A percentile compares a stretch with the other conserved stretches of the same genome.
These are phyloP conservation scores for Mesocricetus auratus DNA, from an alignment of 2,113 vertebrate genomes.

Conservation along the genomic window DNA sequence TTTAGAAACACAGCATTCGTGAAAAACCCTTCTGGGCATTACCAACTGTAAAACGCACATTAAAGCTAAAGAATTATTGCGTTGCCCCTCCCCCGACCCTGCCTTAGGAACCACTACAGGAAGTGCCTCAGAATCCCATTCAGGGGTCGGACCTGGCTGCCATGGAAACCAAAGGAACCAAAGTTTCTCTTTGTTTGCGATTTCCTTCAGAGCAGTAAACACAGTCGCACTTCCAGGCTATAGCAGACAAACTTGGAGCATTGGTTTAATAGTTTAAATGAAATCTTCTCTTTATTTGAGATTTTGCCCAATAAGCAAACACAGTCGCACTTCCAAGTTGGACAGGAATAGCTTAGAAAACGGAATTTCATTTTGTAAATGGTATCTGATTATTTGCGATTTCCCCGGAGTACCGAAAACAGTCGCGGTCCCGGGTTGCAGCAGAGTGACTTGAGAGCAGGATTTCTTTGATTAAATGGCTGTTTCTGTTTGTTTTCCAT, in stretches of 20 bases:
- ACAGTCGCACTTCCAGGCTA: background rate
- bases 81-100: background rate
- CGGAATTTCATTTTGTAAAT: background rate
- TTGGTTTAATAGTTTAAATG: background rate
- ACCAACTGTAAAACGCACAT: background rate
- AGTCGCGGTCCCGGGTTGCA: background rate
- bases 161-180: background rate
- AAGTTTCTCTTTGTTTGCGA: background rate
- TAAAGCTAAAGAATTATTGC: background rate
- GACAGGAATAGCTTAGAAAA: too few relatives aligned
- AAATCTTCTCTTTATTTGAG: background rate
- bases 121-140: background rate
- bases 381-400: background rate
- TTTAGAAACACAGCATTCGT: background rate
- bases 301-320: background rate
- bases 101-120: accelerated
- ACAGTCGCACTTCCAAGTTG: background rate
- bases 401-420: background rate
- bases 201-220: background rate
- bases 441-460: background rate
- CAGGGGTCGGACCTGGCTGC: background rate
- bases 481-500: too few relatives aligned
- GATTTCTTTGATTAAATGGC: background rate
- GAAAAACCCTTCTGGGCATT: background rate
- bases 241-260: background rate